Evolutionary conservation across 2,888 invertebrate species (phyloP).

Genomic region (Erebia ligea): DNA sequence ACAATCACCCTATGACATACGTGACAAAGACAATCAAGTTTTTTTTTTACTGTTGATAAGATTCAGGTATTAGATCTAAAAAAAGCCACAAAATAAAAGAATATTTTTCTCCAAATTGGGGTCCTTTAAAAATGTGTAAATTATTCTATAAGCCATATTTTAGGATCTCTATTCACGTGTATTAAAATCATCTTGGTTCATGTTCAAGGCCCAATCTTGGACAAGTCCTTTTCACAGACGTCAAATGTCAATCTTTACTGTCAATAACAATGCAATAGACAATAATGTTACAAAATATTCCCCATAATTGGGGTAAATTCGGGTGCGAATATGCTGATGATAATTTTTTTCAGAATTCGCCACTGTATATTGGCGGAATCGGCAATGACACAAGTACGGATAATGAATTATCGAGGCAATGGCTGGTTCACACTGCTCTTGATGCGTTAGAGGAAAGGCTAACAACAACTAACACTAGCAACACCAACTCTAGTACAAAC

Average conservation of each 20-base stretch:
- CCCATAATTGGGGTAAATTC: background rate
- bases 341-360: constrained; percentile 89
- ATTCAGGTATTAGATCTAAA: too few relatives aligned
- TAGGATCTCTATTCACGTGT: too few relatives aligned
- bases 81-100: too few relatives aligned
- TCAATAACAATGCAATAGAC: background rate
- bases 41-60: too few relatives aligned
- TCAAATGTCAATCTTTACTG: constrained; percentile 41
- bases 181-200: too few relatives aligned
- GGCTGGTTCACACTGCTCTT: constrained; percentile 95
- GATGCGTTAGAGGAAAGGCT: constrained; percentile 96
- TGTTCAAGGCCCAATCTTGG: too few relatives aligned
- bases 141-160: too few relatives aligned
- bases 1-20: too few relatives aligned
- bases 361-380: constrained; percentile 89
- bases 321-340: background rate
- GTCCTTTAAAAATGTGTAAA: too few relatives aligned
- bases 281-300: background rate
- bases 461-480: constrained; percentile 61
- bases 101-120: too few relatives aligned
- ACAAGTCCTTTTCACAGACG: too few relatives aligned
- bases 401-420: constrained; percentile 94
- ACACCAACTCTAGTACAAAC: constrained; percentile 82
- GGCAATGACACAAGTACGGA: constrained; percentile 86
- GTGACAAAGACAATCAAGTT: too few relatives aligned